These are phyloP conservation scores for Sciaenops ocellatus DNA, from an alignment of 2,797 vertebrate genomes.

Conservation along the genomic window DNA sequence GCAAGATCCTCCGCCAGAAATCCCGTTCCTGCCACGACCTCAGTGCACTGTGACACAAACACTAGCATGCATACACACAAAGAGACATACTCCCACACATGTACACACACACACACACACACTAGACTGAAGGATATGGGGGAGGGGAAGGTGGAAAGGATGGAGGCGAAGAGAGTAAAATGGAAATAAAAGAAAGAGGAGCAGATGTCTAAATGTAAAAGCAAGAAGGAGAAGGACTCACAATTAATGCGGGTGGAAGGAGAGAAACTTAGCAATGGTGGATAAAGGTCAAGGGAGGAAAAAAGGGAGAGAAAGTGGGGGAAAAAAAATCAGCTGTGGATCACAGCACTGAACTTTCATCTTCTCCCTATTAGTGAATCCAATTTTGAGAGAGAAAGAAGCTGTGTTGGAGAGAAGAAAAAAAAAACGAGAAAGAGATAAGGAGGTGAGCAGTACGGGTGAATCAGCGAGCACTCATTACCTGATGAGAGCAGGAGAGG, in stretches of 20 bases:
- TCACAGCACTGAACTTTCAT: slow-evolving; percentile 14
- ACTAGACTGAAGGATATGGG: slow-evolving; percentile 20
- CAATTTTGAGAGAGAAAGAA: slow-evolving; percentile 22
- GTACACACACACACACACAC: slow-evolving; percentile 54
- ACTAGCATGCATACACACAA: slow-evolving; percentile 22
- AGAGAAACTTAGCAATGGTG: not conserved
- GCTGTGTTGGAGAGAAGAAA: not conserved
- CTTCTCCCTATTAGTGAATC: slow-evolving; percentile 25
- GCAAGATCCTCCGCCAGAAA: slow-evolving; percentile 92
- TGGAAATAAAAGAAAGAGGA: not conserved
- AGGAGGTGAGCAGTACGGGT: slow-evolving; percentile 30
- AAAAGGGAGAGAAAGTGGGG: not conserved
- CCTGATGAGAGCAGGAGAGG: slow-evolving; percentile 37
- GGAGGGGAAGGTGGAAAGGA: not conserved
- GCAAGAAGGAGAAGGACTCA: not conserved
- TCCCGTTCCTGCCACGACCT: slow-evolving; percentile 96
- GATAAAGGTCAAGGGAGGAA: slow-evolving; percentile 1
- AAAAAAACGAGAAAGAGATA: slow-evolving; percentile 15
- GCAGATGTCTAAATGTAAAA: not conserved
- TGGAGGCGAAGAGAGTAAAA: not conserved
- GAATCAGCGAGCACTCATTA: slow-evolving; percentile 43
- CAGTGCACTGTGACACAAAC: slow-evolving; percentile 86
- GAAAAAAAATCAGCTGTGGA: slow-evolving; percentile 16
- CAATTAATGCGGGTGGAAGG: not conserved
- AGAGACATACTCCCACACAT: slow-evolving; percentile 47